Evolutionary conservation across 1,140 invertebrate species (phyloP).

Genomic region (Drosophila albomicans): DNA sequence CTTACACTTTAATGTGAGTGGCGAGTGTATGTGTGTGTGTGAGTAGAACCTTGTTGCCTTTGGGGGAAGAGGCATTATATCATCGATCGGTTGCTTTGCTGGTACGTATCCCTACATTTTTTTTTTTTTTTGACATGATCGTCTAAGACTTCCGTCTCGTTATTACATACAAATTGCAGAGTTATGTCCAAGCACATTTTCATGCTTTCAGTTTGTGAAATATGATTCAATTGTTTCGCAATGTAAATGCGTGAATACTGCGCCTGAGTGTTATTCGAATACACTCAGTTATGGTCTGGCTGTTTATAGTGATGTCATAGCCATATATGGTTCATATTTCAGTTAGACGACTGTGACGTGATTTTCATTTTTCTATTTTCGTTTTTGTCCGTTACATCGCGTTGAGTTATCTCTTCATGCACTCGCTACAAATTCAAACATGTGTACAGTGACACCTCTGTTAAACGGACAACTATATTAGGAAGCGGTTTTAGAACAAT

Average conservation of each 20-base stretch:
- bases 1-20: neutral
- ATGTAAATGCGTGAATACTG: conserved; percentile 32
- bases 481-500: too few species aligned
- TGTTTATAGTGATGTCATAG: conserved; percentile 75
- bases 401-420: conserved; percentile 13
- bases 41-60: conserved; percentile 24
- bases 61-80: conserved; percentile 61
- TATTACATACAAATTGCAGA: conserved; percentile 40
- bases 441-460: neutral
- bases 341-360: conserved; percentile 69
- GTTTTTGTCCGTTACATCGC: conserved; percentile 44
- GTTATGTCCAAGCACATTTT: conserved; percentile 11
- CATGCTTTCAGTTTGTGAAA: conserved; percentile 57
- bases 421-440: neutral
- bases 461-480: too few species aligned
- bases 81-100: conserved; percentile 33
- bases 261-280: conserved; percentile 18
- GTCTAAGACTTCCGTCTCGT: conserved; percentile 65
- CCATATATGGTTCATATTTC: conserved; percentile 82
- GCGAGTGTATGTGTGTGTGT: neutral
- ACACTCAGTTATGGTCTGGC: conserved; percentile 69
- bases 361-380: conserved; percentile 43
- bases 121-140: conserved; percentile 44
- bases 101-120: conserved; percentile 19
- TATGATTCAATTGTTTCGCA: conserved; percentile 71